These are phyloP conservation scores for Eurystomus glaucurus DNA, from an alignment of 2,797 vertebrate genomes.

Conservation along the genomic window DNA sequence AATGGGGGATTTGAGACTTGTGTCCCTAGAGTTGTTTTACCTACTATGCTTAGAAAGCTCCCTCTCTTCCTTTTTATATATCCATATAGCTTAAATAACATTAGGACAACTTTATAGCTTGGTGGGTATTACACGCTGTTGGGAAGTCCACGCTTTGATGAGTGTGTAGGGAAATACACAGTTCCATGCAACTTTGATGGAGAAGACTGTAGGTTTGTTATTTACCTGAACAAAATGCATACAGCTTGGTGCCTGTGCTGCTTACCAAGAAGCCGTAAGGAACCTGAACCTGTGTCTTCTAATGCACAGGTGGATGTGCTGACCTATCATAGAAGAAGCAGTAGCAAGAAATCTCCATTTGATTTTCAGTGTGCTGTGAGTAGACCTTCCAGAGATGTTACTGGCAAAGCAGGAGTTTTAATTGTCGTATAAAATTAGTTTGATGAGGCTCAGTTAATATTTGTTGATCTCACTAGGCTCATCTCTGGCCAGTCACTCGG, in stretches of 20 bases:
- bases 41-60: neutral
- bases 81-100: neutral
- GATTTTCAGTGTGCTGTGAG: neutral
- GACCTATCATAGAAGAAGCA: neutral
- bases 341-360: neutral
- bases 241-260: fast-evolving
- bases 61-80: neutral
- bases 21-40: neutral
- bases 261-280: neutral
- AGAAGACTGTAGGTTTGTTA: neutral
- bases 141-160: neutral
- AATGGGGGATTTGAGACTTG: neutral
- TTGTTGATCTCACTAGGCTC: neutral
- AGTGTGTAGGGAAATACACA: neutral
- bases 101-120: neutral
- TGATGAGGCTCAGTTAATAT: neutral
- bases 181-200: neutral
- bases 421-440: neutral
- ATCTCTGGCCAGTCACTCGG: neutral
- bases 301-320: neutral
- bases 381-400: neutral
- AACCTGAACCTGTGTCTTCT: neutral
- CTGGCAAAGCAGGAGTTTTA: neutral
- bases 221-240: neutral
- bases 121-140: neutral